Percentiles rank a stretch among this genome's conserved stretches.
Conservation (phyloP, 1,140 invertebrate genomes). For the Musca domestica region DNA sequence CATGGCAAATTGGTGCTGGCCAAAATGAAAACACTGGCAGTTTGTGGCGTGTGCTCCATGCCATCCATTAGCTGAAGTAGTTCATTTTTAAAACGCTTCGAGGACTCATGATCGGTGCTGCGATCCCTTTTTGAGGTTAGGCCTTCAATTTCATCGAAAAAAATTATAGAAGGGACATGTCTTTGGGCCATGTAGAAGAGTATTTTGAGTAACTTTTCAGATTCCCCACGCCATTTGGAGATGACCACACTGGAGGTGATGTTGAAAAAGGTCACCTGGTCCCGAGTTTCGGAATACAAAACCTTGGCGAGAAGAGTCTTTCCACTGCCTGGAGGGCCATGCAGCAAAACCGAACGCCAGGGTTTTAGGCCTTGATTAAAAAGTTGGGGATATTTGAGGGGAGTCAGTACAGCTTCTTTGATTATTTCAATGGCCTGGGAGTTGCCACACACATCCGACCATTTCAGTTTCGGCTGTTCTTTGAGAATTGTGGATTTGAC, state of each 20-base stretch:
- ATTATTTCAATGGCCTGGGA: slow-evolving; percentile 76
- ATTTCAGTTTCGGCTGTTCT: slow-evolving; percentile 47
- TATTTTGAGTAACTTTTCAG: slow-evolving; percentile 82
- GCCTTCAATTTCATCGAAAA: slow-evolving; percentile 95
- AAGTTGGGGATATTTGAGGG: slow-evolving; percentile 78
- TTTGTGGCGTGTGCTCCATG: slow-evolving; percentile 55
- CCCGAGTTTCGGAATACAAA: slow-evolving; percentile 78
- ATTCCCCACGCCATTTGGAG: slow-evolving; percentile 94
- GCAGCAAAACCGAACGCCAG: slow-evolving; percentile 82
- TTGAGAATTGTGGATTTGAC: slow-evolving; percentile 42
- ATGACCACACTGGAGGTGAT: slow-evolving; percentile 84
- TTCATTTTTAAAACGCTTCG: slow-evolving; percentile 87
- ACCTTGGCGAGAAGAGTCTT: slow-evolving; percentile 89
- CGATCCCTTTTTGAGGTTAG: slow-evolving; percentile 71
- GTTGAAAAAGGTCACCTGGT: slow-evolving; percentile 77
- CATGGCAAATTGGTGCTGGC: slow-evolving; percentile 91
- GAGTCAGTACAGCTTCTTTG: slow-evolving; percentile 88
- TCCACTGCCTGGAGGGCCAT: slow-evolving; percentile 81
- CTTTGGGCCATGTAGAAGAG: slow-evolving; percentile 87
- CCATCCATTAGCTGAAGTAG: slow-evolving; percentile 92
- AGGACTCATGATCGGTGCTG: slow-evolving; percentile 85
- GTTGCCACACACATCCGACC: slow-evolving; percentile 76
- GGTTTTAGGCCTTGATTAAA: slow-evolving; percentile 76
- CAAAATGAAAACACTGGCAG: slow-evolving; percentile 69
- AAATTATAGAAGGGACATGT: slow-evolving; percentile 90